These are phyloP conservation scores for Chelidonichthys spinosus DNA, from an alignment of 2,797 vertebrate genomes.

Conservation along the genomic window DNA sequence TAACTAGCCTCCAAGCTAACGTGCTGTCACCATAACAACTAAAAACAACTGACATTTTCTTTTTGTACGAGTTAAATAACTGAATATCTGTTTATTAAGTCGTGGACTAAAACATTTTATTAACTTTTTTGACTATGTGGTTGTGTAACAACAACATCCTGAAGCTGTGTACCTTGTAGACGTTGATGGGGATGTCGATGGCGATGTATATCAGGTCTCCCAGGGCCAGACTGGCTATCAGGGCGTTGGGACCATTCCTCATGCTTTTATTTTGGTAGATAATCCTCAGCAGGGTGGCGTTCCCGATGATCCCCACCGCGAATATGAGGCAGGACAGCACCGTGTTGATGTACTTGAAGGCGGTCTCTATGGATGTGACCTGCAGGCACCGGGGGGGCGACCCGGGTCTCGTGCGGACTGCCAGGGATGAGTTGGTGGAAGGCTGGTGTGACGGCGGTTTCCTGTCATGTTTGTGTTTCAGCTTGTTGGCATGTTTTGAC, in stretches of 20 bases:
- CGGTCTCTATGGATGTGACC: constrained; percentile 69
- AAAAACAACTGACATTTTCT: no score
- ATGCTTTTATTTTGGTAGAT: constrained; percentile 96
- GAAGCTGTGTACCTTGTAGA: constrained; percentile 88
- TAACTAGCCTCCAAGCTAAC: no score
- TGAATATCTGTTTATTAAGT: no score
- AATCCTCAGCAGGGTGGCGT: constrained; percentile 93
- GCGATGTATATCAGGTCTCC: constrained; percentile 96
- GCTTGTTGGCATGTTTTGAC: not conserved
- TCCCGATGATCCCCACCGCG: constrained; percentile 92
- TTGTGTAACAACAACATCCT: not conserved
- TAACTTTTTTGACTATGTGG: no score
- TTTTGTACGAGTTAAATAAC: no score
- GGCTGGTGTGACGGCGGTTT: not conserved
- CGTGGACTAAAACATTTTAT: no score
- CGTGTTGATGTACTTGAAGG: constrained; percentile 93
- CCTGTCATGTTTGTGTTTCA: constrained; percentile 14
- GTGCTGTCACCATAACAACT: no score
- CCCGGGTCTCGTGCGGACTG: fast-evolving
- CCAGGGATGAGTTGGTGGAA: constrained; percentile 36
- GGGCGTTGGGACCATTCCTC: constrained; percentile 95
- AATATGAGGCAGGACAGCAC: constrained; percentile 91
- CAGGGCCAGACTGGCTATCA: constrained; percentile 95
- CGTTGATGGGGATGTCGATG: constrained; percentile 92
- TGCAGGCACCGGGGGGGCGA: constrained; percentile 53